These are phyloP conservation scores for Nematopogon swammerdamellus DNA, from an alignment of 2,888 invertebrate genomes.

Conservation along the genomic window DNA sequence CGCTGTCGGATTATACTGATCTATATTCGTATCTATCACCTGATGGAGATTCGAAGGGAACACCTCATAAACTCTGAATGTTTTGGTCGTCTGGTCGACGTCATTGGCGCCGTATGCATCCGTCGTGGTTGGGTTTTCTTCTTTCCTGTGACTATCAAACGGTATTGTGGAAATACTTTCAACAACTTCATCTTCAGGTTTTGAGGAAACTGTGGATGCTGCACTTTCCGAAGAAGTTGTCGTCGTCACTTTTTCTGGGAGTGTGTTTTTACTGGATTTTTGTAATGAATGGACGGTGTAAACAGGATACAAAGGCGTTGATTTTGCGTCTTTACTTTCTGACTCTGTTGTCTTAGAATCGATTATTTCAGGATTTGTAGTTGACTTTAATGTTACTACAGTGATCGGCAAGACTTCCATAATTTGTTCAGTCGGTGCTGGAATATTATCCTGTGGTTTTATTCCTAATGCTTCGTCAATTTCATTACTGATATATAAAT, in stretches of 20 bases:
- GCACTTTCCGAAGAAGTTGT: conserved; percentile 5
- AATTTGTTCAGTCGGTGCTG: conserved; percentile 16
- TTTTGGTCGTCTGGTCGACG: conserved; percentile 31
- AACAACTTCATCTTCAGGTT: conserved; percentile 23
- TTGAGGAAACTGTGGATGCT: not conserved
- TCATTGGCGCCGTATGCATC: conserved; percentile 25
- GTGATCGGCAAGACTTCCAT: conserved; percentile 2
- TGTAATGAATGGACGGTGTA: conserved; percentile 24
- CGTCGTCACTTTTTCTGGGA: conserved; percentile 14
- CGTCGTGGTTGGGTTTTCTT: conserved; percentile 20
- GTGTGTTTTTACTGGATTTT: conserved; percentile 5
- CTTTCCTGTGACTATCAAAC: conserved; percentile 18
- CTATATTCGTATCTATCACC: too few relatives aligned
- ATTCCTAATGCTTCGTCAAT: conserved; percentile 34
- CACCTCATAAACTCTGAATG: conserved; percentile 38
- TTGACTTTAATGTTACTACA: conserved; percentile 1
- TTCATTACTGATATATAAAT: conserved; percentile 45
- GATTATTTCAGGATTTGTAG: conserved; percentile 15
- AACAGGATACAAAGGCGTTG: conserved; percentile 18
- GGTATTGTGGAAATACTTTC: conserved; percentile 44
- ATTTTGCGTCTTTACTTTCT: conserved; percentile 12
- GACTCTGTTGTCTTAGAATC: not conserved
- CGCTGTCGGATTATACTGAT: not conserved
- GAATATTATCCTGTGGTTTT: conserved; percentile 18
- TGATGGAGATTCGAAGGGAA: conserved; percentile 20